A percentile compares a stretch with the other conserved stretches of the same genome.
Evolutionary conservation across 2,888 invertebrate genomes (phyloP).

Genomic region (Cremastinae sp.): DNA sequence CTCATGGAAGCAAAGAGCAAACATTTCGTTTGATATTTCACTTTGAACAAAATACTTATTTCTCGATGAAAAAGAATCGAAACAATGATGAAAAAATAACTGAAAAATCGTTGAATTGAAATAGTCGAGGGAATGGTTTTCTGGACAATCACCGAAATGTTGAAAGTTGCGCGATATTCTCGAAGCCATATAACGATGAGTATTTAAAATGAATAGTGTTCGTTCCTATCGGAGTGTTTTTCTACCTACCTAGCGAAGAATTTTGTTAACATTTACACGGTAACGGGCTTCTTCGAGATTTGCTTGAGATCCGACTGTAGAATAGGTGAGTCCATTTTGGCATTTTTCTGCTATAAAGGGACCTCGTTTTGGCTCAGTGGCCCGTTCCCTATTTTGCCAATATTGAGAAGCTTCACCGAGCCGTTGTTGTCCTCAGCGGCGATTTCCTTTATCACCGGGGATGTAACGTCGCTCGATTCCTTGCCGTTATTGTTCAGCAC

Average conservation of each 20-base stretch:
- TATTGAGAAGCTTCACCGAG: conserved; percentile 61
- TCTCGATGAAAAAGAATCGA: too few species aligned
- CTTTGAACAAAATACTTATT: too few species aligned
- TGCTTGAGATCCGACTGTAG: conserved; percentile 70
- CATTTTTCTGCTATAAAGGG: conserved; percentile 73
- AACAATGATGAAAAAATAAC: too few species aligned
- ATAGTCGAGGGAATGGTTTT: too few species aligned
- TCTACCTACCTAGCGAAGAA: conserved; percentile 9
- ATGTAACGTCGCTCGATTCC: conserved; percentile 64
- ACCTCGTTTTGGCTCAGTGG: conserved; percentile 73
- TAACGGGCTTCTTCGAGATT: conserved; percentile 73
- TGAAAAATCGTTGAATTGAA: not conserved
- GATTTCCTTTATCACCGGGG: conserved; percentile 62
- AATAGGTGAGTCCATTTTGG: conserved; percentile 45
- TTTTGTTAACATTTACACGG: conserved; percentile 52
- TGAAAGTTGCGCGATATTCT: too few species aligned
- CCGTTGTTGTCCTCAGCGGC: conserved; percentile 49
- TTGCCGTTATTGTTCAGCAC: conserved; percentile 68
- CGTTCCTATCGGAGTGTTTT: not conserved
- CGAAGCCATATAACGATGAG: conserved; percentile 3
- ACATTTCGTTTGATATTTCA: too few species aligned
- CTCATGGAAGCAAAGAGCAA: too few species aligned
- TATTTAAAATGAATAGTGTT: conserved; percentile 6
- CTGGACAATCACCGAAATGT: too few species aligned
- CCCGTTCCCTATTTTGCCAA: conserved; percentile 75